Evolutionary conservation across 1,140 invertebrate genomes (phyloP), one percentile per base, ranked within the genome.

Genomic region (Saxidomus purpurata): DNA sequence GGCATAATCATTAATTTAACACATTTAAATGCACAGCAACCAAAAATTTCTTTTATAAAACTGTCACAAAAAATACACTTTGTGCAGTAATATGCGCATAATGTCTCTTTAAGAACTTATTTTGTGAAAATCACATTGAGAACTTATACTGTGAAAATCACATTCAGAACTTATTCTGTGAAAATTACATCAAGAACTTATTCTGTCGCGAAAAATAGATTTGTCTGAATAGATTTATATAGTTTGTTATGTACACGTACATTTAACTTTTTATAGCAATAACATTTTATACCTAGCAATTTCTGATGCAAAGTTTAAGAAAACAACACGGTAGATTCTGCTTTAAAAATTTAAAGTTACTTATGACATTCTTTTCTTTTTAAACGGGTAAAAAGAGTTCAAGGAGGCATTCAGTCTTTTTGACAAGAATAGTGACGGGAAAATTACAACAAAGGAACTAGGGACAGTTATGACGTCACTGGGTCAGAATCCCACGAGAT

Each of bases 381-480:
- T 8, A 19, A 19, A 71, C 19, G 19, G 34, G 19, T 4, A n/a
- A n/a, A n/a, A 6, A 89, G 90, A 89, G 43, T 89, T 77, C 34
- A 89, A 89, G 61, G 90, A 91, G 31, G 86, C 81, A 2, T 91
- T 91, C 74, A 74, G 61, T 28, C 25, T 91, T 34, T 91, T 91
- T 85, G 90, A 91, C 47, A 89, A 91, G 34, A 74, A 99, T 96
- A 99, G 99, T 87, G 99, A 99, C 97, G 99, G 99, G 96, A 99
- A 99, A 94, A 99, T 99, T 96, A 99, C 99, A 94, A 99, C 99
- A 96, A 99, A 99, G 97, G 99, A 99, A 97, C 97, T 99, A 97
- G 99, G 99, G 93, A 99, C 99, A 94, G 99, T 99, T 88, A 99
- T 99, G 99, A 97, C 99, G 95, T 99, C 98, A 81, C 97, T 99